These are phyloP conservation scores for Drosophila crucigera DNA, from an alignment of 2,888 invertebrate species.

Conservation along the genomic window DNA sequence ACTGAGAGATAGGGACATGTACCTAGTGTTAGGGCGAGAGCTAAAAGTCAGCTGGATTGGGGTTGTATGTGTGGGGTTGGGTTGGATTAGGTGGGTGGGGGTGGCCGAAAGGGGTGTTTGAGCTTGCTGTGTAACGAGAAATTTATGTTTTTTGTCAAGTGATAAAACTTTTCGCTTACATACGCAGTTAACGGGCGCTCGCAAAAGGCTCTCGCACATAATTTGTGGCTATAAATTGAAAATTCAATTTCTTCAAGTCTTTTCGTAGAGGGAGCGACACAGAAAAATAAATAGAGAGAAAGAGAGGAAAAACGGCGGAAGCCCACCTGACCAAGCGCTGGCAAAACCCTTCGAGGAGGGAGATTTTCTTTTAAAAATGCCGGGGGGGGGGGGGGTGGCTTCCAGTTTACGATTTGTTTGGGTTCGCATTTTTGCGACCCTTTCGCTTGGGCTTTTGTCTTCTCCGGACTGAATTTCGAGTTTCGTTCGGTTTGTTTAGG, in stretches of 20 bases:
- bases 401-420: slow-evolving; percentile 77
- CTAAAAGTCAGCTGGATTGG: slow-evolving; percentile 32
- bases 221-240: slow-evolving; percentile 81
- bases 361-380: background rate
- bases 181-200: slow-evolving; percentile 66
- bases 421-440: slow-evolving; percentile 57
- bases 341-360: slow-evolving; percentile 1
- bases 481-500: slow-evolving; percentile 54
- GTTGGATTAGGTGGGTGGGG: background rate
- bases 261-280: slow-evolving; percentile 1
- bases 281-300: background rate
- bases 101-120: slow-evolving; percentile 8
- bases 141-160: slow-evolving; percentile 83
- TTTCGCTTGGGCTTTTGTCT: slow-evolving; percentile 42
- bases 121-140: slow-evolving; percentile 58
- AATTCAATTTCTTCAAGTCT: slow-evolving; percentile 78
- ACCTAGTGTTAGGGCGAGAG: background rate
- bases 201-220: slow-evolving; percentile 52
- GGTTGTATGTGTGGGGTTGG: slow-evolving; percentile 11
- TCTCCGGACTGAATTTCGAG: slow-evolving; percentile 19
- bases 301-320: background rate
- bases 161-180: slow-evolving; percentile 82
- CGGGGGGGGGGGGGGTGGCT: background rate
- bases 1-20: background rate
- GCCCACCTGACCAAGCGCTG: slow-evolving; percentile 42